Base-by-base conservation (phyloP, 2,888 invertebrate genomes). In the Drosophila pegasa region DNA sequence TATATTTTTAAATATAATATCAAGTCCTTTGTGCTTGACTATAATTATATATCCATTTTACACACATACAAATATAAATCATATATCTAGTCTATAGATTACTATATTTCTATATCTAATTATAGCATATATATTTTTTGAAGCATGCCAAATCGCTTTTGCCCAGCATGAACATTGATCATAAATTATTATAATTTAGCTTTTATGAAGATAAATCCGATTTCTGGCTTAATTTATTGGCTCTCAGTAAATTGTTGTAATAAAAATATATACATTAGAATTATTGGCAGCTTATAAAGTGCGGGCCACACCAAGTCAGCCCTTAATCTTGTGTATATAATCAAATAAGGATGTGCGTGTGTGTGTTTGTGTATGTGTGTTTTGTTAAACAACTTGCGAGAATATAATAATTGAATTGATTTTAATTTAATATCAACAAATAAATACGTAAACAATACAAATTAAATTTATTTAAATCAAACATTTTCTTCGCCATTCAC, bases 341-440 rank as follows among this genome's bases (percentile, higher is more conserved):
- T 50, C 22, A 18, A 38, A n/a, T 33, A 41, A 58, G 10, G 38
- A 35, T 51, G 18, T 45, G 2, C 8, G 16, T 3, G 48, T 27
- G 31, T 48, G 65, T 54, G 52, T 37, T 14, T 59, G 35, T 27
- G 41, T 45, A 35, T 59, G 37, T 58, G 50, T 33, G 41, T 22
- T 55, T 27, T 25, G 29, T 41, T 38, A 29, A 58, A 41, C 33
- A 38, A 27, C 61, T 52, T 55, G 48, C 43, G 52, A 47, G 45
- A 48, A 63, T 67, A 56, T 57, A 50, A 18, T 62, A 88, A 88
- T 88, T 70, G 61, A 86, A 78, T 66, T 67, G 61, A 65, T 72
- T 80, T 88, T 65, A 67, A 75, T 78, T 84, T 58, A 77, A 77
- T 64, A 31, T 48, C 20, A 66, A 83, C 54, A 80, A 71, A 69